Conservation (phyloP, 1,140 invertebrate genomes). For the Cydia fagiglandana region DNA sequence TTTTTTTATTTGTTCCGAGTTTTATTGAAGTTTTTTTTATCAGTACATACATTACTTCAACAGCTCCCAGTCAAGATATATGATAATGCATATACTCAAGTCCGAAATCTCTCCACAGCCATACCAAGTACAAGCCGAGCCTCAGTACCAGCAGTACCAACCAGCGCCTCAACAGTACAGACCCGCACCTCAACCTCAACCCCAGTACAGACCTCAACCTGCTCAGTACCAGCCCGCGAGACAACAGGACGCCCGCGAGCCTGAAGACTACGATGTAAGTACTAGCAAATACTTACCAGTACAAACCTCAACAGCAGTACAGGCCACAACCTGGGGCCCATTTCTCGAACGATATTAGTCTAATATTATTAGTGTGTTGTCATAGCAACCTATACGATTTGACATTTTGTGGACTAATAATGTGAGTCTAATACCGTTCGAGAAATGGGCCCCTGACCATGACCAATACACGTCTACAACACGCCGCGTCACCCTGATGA, state of each 20-base stretch:
- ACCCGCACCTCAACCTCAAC: slow-evolving; percentile 48
- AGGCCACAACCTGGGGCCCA: slow-evolving; percentile 47
- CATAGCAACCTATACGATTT: too few species aligned
- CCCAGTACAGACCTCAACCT: slow-evolving; percentile 49
- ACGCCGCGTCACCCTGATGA: slow-evolving; percentile 51
- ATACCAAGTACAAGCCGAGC: slow-evolving; percentile 57
- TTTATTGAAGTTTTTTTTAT: too few species aligned
- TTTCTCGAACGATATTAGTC: too few species aligned
- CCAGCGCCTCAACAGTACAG: slow-evolving; percentile 48
- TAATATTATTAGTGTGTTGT: too few species aligned
- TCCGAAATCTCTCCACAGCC: slow-evolving; percentile 42
- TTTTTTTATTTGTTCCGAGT: too few species aligned
- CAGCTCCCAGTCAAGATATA: too few species aligned
- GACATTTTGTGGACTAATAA: too few species aligned
- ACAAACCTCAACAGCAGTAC: slow-evolving; percentile 56
- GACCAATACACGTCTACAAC: slow-evolving; percentile 38
- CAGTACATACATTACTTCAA: too few species aligned
- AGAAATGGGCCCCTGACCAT: too few species aligned
- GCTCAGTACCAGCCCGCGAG: slow-evolving; percentile 53
- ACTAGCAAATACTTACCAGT: slow-evolving; percentile 35
- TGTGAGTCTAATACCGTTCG: too few species aligned
- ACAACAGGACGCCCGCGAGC: slow-evolving; percentile 56
- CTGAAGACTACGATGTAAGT: slow-evolving; percentile 76
- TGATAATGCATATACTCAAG: too few species aligned
- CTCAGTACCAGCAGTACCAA: slow-evolving; percentile 48